phyloP scores from a whole-genome alignment of 2,113 vertebrate genomes.

The Cygnus atratus region DNA sequence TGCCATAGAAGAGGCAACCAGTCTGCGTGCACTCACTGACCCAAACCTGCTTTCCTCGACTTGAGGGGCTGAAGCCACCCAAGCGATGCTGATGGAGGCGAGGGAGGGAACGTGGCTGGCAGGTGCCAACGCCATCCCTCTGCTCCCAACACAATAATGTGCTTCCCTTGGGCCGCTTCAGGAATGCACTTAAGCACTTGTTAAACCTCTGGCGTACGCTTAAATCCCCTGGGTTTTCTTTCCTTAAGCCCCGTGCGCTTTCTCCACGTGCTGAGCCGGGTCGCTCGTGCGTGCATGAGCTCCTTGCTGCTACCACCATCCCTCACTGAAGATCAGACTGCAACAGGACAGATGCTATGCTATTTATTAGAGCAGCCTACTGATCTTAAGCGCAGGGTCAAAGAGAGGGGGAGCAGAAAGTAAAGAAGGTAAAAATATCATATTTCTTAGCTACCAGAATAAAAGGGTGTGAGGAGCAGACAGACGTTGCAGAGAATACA shows the following conservation, averaged over 20 bases:
- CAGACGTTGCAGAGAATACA: neutral
- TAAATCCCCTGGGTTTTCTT: neutral
- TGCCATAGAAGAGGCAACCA: neutral
- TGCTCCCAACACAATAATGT: neutral
- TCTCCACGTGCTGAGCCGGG: accelerated
- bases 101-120: no score
- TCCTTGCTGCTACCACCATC: neutral
- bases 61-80: neutral
- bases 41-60: neutral
- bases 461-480: conserved; percentile 15
- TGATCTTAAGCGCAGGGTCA: neutral
- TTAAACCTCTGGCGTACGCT: neutral
- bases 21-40: neutral
- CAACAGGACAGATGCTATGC: neutral
- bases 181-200: neutral
- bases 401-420: conserved; percentile 2
- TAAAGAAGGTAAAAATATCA: neutral
- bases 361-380: conserved; percentile 52
- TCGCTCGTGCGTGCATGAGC: accelerated
- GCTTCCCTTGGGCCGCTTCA: neutral
- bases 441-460: neutral
- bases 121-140: neutral
- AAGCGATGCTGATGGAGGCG: neutral
- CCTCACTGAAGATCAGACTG: neutral
- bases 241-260: accelerated